Evolutionary conservation across 2,797 vertebrate species (phyloP).

Genomic region (Mergus octosetaceus): DNA sequence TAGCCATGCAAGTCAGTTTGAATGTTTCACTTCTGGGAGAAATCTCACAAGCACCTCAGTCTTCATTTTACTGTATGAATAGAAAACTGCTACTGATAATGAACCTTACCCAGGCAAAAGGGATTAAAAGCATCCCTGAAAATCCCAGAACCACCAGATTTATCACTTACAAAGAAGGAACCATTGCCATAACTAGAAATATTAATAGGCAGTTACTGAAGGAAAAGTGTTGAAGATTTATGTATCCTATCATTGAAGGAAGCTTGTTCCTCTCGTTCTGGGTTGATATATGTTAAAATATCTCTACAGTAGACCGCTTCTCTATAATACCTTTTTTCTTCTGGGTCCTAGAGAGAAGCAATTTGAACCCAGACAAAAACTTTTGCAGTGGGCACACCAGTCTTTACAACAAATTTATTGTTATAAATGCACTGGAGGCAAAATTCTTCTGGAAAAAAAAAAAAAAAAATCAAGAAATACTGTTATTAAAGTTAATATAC

Average conservation of each 20-base stretch:
- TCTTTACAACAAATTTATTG: not conserved
- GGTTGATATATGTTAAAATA: not conserved
- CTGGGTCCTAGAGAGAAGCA: not conserved
- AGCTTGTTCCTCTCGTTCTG: not conserved
- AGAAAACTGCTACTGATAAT: not conserved
- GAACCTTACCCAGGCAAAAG: not conserved
- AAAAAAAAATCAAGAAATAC: not conserved
- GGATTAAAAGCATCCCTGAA: not conserved
- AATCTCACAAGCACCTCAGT: slow-evolving; percentile 7
- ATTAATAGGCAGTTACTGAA: not conserved
- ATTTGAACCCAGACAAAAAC: not conserved
- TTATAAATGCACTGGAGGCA: not conserved
- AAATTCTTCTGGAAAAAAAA: not conserved
- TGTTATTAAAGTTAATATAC: not conserved
- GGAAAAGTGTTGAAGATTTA: not conserved
- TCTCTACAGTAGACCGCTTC: not conserved
- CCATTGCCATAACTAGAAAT: not conserved
- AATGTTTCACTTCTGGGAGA: slow-evolving; percentile 40
- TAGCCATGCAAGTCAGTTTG: not conserved
- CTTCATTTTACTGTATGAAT: not conserved
- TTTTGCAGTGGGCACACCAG: not conserved
- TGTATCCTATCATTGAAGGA: not conserved
- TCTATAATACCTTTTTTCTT: not conserved
- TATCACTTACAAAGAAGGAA: not conserved
- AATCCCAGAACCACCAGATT: not conserved